Conservation (phyloP, 30 jellyfish, hydroid and myxozoan species). For the Sanderia malayensis region DNA sequence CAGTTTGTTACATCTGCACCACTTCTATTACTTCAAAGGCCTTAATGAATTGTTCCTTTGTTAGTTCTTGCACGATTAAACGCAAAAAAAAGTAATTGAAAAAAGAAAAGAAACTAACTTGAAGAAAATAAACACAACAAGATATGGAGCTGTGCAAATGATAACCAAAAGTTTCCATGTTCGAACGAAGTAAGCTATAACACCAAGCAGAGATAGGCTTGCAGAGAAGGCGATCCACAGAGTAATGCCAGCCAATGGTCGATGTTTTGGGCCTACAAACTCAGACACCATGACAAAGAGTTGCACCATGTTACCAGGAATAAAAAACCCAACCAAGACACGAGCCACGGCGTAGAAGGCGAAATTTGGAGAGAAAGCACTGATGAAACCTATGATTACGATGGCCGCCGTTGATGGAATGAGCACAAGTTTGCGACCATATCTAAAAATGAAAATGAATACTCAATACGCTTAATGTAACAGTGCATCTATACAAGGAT, state of each 20-base stretch:
- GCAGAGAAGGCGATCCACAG: slow-evolving; percentile 61
- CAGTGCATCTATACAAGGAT: too few relatives aligned
- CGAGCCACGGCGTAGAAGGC: slow-evolving; percentile 42
- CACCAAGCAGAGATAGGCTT: slow-evolving; percentile 72
- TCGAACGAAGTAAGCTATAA: slow-evolving; percentile 68
- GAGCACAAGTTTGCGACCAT: slow-evolving; percentile 67
- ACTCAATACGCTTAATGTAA: too few relatives aligned
- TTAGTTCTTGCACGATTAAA: too few relatives aligned
- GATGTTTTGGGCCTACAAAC: slow-evolving; percentile 75
- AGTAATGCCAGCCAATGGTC: slow-evolving; percentile 82
- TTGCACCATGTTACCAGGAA: slow-evolving; percentile 69
- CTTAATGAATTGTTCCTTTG: too few relatives aligned
- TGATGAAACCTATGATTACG: slow-evolving; percentile 38
- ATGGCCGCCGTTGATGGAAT: slow-evolving; percentile 48
- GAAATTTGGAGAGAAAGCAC: slow-evolving; percentile 72
- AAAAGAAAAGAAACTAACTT: slow-evolving; percentile 41
- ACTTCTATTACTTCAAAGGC: too few relatives aligned
- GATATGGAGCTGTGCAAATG: slow-evolving; percentile 73
- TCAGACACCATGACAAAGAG: slow-evolving; percentile 68
- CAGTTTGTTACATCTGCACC: too few relatives aligned
- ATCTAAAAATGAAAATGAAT: slow-evolving; percentile 20
- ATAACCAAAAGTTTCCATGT: slow-evolving; percentile 80
- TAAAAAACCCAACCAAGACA: slow-evolving; percentile 70
- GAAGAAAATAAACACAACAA: slow-evolving; percentile 48
- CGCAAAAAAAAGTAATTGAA: slow-evolving; percentile 14